A percentile compares a stretch with the other conserved stretches of the same genome.
phyloP scores from a whole-genome alignment of 2,797 vertebrate genomes.

The Sebastes paucispinis region DNA sequence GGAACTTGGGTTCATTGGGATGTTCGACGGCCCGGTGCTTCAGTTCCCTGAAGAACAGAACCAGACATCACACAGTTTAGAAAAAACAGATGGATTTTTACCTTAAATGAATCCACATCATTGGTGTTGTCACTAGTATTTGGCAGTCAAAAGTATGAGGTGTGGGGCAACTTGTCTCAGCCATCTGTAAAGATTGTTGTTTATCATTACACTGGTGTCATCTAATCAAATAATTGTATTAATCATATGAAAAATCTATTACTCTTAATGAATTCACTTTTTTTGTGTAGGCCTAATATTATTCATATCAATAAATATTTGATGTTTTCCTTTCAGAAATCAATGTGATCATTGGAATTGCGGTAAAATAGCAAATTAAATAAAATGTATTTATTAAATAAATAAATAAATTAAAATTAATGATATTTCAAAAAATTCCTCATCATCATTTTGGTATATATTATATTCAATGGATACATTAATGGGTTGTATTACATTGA shows the following conservation, averaged over 20 bases:
- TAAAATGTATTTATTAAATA: too few species aligned
- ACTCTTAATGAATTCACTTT: too few species aligned
- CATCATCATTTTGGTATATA: not conserved
- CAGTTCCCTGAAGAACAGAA: constrained; percentile 84
- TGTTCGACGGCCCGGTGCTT: constrained; percentile 83
- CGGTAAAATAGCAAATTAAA: not conserved
- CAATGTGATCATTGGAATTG: not conserved
- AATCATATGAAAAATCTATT: not conserved
- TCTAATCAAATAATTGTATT: not conserved
- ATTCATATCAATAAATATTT: not conserved
- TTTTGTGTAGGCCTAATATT: not conserved
- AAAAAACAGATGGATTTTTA: not conserved
- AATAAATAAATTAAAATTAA: not conserved
- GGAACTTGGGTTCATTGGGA: constrained; percentile 87
- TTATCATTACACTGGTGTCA: not conserved
- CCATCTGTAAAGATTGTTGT: too few species aligned
- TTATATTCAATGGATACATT: not conserved
- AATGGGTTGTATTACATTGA: not conserved
- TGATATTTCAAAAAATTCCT: not conserved
- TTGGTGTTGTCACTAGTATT: not conserved
- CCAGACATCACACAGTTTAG: not conserved
- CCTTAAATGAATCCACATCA: not conserved
- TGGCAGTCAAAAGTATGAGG: not conserved
- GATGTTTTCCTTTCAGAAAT: not conserved
- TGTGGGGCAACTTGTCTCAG: too few species aligned